Evolutionary conservation across 64 coral and sea anemone genomes (phyloP).

Genomic region (Actinia tenebrosa): DNA sequence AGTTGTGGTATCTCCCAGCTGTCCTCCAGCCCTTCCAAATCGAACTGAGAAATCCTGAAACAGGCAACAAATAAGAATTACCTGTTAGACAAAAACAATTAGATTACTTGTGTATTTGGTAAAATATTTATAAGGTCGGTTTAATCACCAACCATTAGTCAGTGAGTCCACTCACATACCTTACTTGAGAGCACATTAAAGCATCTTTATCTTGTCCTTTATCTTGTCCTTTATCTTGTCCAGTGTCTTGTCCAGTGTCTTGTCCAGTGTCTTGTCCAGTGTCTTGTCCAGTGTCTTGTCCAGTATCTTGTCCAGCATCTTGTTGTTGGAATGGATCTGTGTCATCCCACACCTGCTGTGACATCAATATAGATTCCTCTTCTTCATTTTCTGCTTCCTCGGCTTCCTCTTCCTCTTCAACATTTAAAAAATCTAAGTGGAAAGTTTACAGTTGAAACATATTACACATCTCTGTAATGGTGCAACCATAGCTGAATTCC

Average conservation of each 20-base stretch:
- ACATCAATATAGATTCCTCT: constrained; percentile 72
- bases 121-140: no score
- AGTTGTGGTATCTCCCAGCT: constrained; percentile 76
- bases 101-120: no score
- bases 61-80: background rate
- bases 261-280: background rate
- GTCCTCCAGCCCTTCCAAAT: constrained; percentile 65
- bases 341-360: constrained; percentile 91
- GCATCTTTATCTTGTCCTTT: background rate
- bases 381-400: constrained; percentile 33
- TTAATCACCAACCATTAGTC: no score
- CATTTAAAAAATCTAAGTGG: background rate
- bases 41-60: constrained; percentile 34
- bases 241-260: background rate
- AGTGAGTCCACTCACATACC: background rate
- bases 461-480: no score
- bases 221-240: background rate
- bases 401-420: constrained; percentile 39
- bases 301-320: background rate
- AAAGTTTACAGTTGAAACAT: background rate
- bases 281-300: background rate
- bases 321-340: constrained; percentile 32
- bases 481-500: no score
- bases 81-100: background rate
- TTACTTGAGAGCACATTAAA: background rate